These are phyloP conservation scores for Echinometra lucunter DNA, from an alignment of 53 echinoderm and acorn worm genomes.

Conservation along the genomic window DNA sequence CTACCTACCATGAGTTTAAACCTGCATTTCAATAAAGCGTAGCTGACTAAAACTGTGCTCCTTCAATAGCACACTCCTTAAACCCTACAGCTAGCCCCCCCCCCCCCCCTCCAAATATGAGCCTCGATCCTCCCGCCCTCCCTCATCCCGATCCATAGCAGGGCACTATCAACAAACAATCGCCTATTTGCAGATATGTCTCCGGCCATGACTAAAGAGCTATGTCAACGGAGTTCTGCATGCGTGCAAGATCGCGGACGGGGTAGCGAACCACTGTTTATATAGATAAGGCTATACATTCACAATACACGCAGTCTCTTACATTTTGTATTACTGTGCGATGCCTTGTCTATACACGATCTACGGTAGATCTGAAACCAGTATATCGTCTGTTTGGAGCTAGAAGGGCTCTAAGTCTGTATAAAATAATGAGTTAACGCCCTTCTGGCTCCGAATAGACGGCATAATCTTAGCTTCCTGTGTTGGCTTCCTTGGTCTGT, in stretches of 20 bases:
- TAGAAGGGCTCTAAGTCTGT: too few species aligned
- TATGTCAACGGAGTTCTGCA: constrained; percentile 32
- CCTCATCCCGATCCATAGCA: background rate
- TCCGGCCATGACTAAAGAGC: background rate
- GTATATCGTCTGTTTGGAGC: background rate
- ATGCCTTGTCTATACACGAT: background rate
- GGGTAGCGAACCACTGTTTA: background rate
- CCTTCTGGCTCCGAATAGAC: too few species aligned
- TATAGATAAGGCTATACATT: background rate
- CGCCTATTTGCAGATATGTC: constrained; percentile 9
- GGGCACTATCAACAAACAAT: constrained; percentile 21
- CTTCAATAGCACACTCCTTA: too few species aligned
- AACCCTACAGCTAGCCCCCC: too few species aligned
- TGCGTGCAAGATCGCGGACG: background rate
- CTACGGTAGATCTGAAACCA: background rate
- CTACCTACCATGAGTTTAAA: too few species aligned
- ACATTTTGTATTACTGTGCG: background rate
- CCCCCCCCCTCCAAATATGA: background rate
- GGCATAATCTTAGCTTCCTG: too few species aligned
- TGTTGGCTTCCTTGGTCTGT: background rate
- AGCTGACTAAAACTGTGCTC: too few species aligned
- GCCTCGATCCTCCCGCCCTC: background rate
- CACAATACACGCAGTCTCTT: background rate
- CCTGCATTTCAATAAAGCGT: too few species aligned
- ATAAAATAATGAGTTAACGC: too few species aligned